phyloP scores from a whole-genome alignment of 2,888 invertebrate species.

The Ophion slaviceki region DNA sequence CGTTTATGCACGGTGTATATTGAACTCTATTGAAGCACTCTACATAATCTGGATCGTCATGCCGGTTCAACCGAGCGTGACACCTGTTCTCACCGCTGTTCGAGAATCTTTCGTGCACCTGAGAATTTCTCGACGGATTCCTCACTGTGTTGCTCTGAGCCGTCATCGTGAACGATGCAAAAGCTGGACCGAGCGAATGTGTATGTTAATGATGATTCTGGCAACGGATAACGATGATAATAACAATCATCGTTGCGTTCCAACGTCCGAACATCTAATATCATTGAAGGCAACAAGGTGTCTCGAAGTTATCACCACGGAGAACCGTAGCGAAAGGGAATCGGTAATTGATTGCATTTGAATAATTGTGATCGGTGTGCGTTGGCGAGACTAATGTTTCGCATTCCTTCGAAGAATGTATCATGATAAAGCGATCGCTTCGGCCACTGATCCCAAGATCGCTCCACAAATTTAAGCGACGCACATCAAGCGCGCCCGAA shows the following conservation, averaged over 20 bases:
- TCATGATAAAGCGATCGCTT: constrained; percentile 12
- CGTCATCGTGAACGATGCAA: constrained; percentile 13
- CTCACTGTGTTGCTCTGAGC: constrained; percentile 33
- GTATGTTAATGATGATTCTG: background rate
- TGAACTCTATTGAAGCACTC: constrained; percentile 44
- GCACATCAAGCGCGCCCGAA: background rate
- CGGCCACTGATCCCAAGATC: constrained; percentile 18
- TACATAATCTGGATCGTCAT: constrained; percentile 79
- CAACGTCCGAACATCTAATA: background rate
- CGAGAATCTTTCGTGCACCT: constrained; percentile 69
- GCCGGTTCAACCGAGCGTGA: constrained; percentile 78
- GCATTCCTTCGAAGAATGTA: constrained; percentile 16
- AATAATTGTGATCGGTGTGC: constrained; percentile 65
- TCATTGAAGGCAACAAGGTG: constrained; percentile 16
- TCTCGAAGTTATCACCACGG: background rate
- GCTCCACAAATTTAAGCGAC: background rate
- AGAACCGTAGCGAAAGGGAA: background rate
- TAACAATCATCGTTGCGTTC: background rate
- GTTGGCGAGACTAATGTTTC: constrained; percentile 53
- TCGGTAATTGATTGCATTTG: constrained; percentile 32
- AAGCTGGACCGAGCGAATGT: constrained; percentile 14
- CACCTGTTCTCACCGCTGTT: constrained; percentile 69
- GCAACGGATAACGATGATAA: background rate
- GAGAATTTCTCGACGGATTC: constrained; percentile 73
- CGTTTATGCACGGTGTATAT: constrained; percentile 22